Base-by-base conservation (phyloP, 2,113 vertebrate genomes). In the Aspidoscelis tigris region DNA sequence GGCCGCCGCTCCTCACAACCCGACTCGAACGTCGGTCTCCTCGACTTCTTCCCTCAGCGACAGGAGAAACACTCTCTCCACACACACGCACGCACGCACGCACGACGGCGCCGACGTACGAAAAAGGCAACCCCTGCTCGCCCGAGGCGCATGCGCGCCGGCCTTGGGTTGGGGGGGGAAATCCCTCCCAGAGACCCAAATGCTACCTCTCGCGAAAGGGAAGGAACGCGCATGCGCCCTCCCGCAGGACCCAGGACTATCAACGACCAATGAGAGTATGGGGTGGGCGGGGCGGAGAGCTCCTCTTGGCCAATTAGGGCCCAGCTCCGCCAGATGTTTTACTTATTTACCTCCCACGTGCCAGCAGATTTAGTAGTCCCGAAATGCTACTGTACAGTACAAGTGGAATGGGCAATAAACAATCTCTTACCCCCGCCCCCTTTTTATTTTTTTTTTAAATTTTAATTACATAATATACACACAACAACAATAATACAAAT, bases 11-110 rank as follows among this genome's bases (percentile, higher is more conserved):
- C 82, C 65, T 58, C 74, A 26, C 82, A 2, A 43, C 12, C 33
- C 74, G 74, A 47, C 74, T 83, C 82, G 82, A 70, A 74, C 82
- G 82, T 77, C 82, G 64, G 50, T 58, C 14, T 7, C 12, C 5
- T 39, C 81, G 24, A 82, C 81, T 82, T 50, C 82, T 77, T 83
- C 82, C 47, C 69, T 69, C 74, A n/a, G 81, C 81, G 72, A 68
- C 81, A 39, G 7, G 7, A 68, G 58, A 3, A 33, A 8, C n/a
- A 8, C 18, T 69, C 18, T 3, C 14, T 78, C 16, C 2, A 44
- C 72, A 20, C 61, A 64, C 61, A 21, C 61, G 61, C 61, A 21
- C 61, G 61, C 61, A 22, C 61, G 66, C 66, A 33, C 66, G 10
- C 66, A 68, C 66, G 10, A 68, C 22, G 26, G 2, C 66, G 26